Percentiles rank a stretch among this genome's conserved stretches.
These are phyloP conservation scores for Drosophila yakuba DNA, from an alignment of 1,140 invertebrate genomes.

Conservation along the genomic window DNA sequence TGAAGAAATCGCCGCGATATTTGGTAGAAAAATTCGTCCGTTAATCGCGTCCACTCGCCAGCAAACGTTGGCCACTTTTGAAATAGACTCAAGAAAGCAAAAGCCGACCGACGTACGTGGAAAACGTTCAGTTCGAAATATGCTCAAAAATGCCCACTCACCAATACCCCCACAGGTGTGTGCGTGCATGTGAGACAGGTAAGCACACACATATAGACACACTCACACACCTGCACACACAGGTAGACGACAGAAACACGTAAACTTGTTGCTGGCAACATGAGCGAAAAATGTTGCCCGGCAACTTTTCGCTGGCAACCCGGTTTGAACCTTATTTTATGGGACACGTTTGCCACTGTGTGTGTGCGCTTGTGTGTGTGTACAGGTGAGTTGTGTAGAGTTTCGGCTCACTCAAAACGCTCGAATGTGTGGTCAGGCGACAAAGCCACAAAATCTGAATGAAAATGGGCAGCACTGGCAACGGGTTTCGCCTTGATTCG, in stretches of 20 bases:
- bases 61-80: slow-evolving; percentile 80
- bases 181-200: slow-evolving; percentile 52
- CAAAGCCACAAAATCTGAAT: slow-evolving; percentile 43
- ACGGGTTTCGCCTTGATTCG: slow-evolving; percentile 48
- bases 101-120: slow-evolving; percentile 72
- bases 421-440: slow-evolving; percentile 40
- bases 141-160: slow-evolving; percentile 67
- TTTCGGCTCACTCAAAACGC: slow-evolving; percentile 34
- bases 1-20: slow-evolving; percentile 25
- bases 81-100: slow-evolving; percentile 83
- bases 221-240: slow-evolving; percentile 34
- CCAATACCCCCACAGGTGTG: slow-evolving; percentile 10
- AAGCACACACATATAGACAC: slow-evolving; percentile 16
- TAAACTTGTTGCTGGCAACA: slow-evolving; percentile 82
- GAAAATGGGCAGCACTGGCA: slow-evolving; percentile 65
- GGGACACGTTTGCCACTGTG: slow-evolving; percentile 1
- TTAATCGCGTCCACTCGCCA: slow-evolving; percentile 82
- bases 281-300: slow-evolving; percentile 79
- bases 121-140: slow-evolving; percentile 70
- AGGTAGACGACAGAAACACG: slow-evolving; percentile 63
- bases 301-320: slow-evolving; percentile 73
- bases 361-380: slow-evolving; percentile 5
- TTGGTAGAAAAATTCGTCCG: slow-evolving; percentile 61
- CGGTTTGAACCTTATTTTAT: slow-evolving; percentile 51
- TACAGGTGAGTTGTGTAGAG: slow-evolving; percentile 34